Evolutionary conservation across 2,797 vertebrate genomes (phyloP).

Genomic region (Pogoniulus pusillus): DNA sequence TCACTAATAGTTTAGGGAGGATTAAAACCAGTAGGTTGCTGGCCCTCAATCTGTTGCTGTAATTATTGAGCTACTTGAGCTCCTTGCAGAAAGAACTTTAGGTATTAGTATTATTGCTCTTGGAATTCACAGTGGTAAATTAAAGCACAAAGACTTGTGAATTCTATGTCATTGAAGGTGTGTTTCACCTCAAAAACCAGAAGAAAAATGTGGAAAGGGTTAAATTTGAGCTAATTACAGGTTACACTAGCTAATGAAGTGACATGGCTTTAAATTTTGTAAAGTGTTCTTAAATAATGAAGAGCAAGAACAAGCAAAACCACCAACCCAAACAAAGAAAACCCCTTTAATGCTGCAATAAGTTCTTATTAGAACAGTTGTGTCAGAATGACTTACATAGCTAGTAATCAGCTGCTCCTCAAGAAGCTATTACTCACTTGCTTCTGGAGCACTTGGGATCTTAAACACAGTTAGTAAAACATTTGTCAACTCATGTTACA

Average conservation of each 20-base stretch:
- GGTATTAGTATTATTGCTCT: not conserved
- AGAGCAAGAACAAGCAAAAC: not conserved
- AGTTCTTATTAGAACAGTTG: not conserved
- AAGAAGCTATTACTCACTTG: not conserved
- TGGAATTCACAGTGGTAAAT: not conserved
- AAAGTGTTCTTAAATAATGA: not conserved
- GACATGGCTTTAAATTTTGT: not conserved
- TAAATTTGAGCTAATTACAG: not conserved
- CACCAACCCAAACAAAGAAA: not conserved
- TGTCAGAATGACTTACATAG: not conserved
- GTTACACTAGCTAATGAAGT: not conserved
- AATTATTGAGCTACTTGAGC: not conserved
- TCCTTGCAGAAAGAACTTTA: not conserved
- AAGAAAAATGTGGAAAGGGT: not conserved
- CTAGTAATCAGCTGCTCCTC: not conserved
- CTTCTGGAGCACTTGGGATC: not conserved
- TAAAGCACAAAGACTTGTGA: not conserved
- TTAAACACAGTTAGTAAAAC: not conserved
- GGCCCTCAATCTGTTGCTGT: slow-evolving; percentile 26
- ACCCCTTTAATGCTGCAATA: not conserved
- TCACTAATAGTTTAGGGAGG: slow-evolving; percentile 29
- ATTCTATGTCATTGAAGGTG: not conserved
- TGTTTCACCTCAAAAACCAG: not conserved
- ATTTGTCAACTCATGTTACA: not conserved
- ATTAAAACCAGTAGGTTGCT: slow-evolving; percentile 16